Base-by-base conservation (phyloP, 2,888 invertebrate genomes). In the Leucophora obtusa region DNA sequence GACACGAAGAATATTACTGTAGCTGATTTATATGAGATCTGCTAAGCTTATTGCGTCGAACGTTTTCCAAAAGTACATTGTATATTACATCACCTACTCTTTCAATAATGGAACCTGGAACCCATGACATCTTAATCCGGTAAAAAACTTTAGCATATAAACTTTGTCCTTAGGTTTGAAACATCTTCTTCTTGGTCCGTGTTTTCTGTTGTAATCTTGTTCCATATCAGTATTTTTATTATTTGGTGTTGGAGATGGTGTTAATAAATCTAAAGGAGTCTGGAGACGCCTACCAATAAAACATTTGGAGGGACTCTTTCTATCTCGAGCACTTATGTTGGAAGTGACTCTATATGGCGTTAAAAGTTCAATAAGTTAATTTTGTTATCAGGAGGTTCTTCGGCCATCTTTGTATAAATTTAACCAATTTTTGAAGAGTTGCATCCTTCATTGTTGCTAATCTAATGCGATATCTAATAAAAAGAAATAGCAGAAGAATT, bases 21-120 rank as follows among this genome's bases (percentile, higher is more conserved):
- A 66, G 38, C 9, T 66, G 54, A 54, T 66, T 66, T 66, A 66
- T 15, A n/a, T 66, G 54, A 24, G 66, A 66, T 66, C 53, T 66
- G 14, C 53, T 66, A 21, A 66, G 66, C 6, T 38, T 66, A 43
- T 66, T 54, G 14, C 66, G 53, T n/a, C 66, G 14, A 18, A 1
- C 14, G n/a, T 10, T 54, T 24, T 33, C 28, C 28, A 33, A 33
- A 33, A 33, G 33, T 15, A 65, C 33, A 15, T 65, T 65, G 65
- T 65, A 65, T 3, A 65, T 17, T 21, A 53, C 65, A 7, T 65
- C 65, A 0, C 65, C 65, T 28, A 53, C 17, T 66, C 38, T 7
- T 24, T 66, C 66, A 1, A 66, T 38, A 4, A 66, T 35, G 9
- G 53, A 35, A 9, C 66, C 53, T 1, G 66, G 15, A 33, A 50